Base-by-base conservation (phyloP, 2,888 invertebrate species). In the Megamerina dolium region DNA sequence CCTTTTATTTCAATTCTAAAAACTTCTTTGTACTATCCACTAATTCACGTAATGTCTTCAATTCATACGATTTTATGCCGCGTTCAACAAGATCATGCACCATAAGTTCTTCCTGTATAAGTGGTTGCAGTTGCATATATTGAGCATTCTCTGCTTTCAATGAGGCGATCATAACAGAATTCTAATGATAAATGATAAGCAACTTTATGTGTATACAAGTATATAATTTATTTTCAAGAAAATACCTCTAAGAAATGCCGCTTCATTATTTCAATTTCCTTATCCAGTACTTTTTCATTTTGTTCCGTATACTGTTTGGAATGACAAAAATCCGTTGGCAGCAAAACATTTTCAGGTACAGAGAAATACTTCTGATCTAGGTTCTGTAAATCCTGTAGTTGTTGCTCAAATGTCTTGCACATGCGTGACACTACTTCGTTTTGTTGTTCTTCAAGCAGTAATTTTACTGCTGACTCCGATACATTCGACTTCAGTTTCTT, bases 321-420 rank as follows among this genome's bases (percentile, higher is more conserved):
- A 23, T 64, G 52, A 6, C 55, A 55, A 14, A 58, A 51, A 34
- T 68, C 64, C 4, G 58, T 56, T 1, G 55, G 52, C 5, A 61
- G 50, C 4, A 68, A 42, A 5, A 69, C 61, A 55, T 68, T 57
- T 3, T 58, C 49, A 0, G 69, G 70, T 20, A 69, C 56, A 0
- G 51, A 48, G 39, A 69, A 68, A 39, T 57, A 49, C 12, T 54
- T 51, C 14, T 50, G 51, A 43, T 68, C 63, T 19, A 66, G 33
- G 4, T 54, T 41, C 3, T 56, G 48, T 2, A 65, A 48, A 1
- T 13, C 16, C 9, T 49, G 34, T 0, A 67, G 43, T 4, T 53
- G 55, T 3, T 36, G 17, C 4, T 49, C 45, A 31, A 64, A n/a
- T n/a, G n/a, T n/a, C n/a, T n/a, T n/a, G n/a, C n/a, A n/a, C n/a